Conservation (phyloP, 2,888 invertebrate species). For the Drosophila neonasuta region DNA sequence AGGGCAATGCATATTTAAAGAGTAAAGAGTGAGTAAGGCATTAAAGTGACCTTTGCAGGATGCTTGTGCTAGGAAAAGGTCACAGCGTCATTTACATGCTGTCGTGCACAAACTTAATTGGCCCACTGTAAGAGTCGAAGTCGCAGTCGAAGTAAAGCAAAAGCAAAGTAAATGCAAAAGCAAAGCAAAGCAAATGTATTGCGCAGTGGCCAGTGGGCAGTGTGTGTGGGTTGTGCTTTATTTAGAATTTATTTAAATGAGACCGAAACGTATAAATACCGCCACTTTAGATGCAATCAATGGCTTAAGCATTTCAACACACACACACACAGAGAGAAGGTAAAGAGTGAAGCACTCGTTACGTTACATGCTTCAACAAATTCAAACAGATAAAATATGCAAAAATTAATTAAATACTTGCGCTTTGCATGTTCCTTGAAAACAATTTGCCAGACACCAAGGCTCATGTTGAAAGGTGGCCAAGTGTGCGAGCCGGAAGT, state of each 20-base stretch:
- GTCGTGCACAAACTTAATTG: conserved; percentile 67
- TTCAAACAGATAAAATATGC: conserved; percentile 79
- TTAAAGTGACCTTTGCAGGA: conserved; percentile 18
- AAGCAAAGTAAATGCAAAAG: not conserved
- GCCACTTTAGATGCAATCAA: conserved; percentile 76
- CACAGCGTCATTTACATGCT: conserved; percentile 60
- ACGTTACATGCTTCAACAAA: conserved; percentile 76
- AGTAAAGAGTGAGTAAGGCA: not conserved
- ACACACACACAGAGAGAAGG: conserved; percentile 18
- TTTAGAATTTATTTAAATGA: conserved; percentile 76
- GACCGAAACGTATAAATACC: conserved; percentile 73
- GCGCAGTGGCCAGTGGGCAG: conserved; percentile 35
- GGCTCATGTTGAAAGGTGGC: conserved; percentile 78
- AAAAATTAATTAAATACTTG: conserved; percentile 79
- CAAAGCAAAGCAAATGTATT: not conserved
- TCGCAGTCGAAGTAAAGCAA: not conserved
- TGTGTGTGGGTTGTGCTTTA: conserved; percentile 59
- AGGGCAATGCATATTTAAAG: not conserved
- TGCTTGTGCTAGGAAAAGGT: conserved; percentile 31
- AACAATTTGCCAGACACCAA: conserved; percentile 80
- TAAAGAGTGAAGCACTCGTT: conserved; percentile 55
- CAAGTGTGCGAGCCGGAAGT: conserved; percentile 65
- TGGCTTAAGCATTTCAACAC: conserved; percentile 78
- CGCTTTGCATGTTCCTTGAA: conserved; percentile 79
- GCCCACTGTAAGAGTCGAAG: conserved; percentile 47